Evolutionary conservation across 2,888 invertebrate species (phyloP).

Genomic region (Peribatodes rhomboidaria): DNA sequence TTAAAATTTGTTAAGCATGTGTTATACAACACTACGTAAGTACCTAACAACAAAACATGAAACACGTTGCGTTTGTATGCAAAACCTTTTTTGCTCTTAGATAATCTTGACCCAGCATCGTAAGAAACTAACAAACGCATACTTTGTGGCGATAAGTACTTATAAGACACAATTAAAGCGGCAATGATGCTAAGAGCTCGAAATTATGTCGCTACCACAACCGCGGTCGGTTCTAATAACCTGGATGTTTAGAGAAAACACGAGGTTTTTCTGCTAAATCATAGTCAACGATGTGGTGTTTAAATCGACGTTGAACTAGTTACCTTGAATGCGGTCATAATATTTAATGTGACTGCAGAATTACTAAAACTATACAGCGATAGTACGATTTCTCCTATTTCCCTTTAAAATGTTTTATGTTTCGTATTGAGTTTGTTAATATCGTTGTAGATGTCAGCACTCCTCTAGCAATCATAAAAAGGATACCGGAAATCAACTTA

Average conservation of each 20-base stretch:
- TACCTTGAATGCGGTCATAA: conserved; percentile 21
- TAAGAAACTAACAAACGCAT: too few relatives aligned
- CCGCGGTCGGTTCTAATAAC: conserved; percentile 40
- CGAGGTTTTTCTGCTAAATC: conserved; percentile 32
- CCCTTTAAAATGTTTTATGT: background rate
- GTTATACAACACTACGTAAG: too few relatives aligned
- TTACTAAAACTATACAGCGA: background rate
- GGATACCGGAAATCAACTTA: too few relatives aligned
- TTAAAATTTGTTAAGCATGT: too few relatives aligned
- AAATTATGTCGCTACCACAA: conserved; percentile 31
- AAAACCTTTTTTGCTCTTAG: too few relatives aligned
- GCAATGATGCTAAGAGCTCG: conserved; percentile 8
- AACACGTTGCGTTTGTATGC: too few relatives aligned
- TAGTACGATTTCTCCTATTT: conserved; percentile 1
- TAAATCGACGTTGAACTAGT: conserved; percentile 37
- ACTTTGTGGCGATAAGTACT: background rate
- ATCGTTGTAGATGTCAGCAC: too few relatives aligned
- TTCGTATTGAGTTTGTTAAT: background rate
- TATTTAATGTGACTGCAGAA: conserved; percentile 11
- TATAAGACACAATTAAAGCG: conserved; percentile 1
- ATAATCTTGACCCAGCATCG: too few relatives aligned
- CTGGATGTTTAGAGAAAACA: conserved; percentile 40
- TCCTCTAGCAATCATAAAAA: too few relatives aligned
- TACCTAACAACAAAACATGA: too few relatives aligned
- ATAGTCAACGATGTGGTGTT: conserved; percentile 12